Conservation (phyloP, 2,797 vertebrate species). For the Darevskia mixta region DNA sequence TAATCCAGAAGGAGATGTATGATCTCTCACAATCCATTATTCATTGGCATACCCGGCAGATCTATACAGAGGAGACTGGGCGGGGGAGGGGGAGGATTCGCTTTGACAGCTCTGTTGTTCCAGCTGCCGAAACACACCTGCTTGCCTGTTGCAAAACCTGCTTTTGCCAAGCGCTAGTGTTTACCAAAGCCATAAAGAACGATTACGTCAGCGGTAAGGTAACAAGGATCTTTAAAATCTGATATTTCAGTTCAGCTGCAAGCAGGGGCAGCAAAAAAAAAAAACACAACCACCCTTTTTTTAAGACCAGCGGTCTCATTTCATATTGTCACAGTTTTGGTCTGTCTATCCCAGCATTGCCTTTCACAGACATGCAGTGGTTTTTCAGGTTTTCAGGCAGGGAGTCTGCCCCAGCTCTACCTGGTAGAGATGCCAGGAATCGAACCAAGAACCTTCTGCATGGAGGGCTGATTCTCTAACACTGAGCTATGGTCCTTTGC, state of each 20-base stretch:
- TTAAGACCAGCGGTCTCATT: too few relatives aligned
- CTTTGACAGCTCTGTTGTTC: conserved; percentile 29
- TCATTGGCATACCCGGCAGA: conserved; percentile 15
- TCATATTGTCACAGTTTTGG: too few relatives aligned
- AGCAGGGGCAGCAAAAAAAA: too few relatives aligned
- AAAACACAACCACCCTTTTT: too few relatives aligned
- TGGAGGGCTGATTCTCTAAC: too few relatives aligned
- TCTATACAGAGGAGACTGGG: background rate
- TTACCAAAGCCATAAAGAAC: conserved; percentile 11
- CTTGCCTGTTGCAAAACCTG: background rate
- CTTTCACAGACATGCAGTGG: too few relatives aligned
- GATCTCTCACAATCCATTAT: conserved; percentile 15
- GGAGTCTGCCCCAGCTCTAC: too few relatives aligned
- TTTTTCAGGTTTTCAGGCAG: too few relatives aligned
- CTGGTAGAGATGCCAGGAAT: too few relatives aligned
- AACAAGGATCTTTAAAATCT: background rate
- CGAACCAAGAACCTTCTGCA: too few relatives aligned
- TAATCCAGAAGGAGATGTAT: conserved; percentile 33
- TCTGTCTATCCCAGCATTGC: too few relatives aligned
- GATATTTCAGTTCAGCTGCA: background rate
- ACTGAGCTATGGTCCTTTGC: too few relatives aligned
- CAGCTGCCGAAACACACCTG: conserved; percentile 25
- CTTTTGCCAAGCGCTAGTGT: background rate
- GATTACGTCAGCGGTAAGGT: background rate
- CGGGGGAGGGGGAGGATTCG: background rate